A percentile compares a stretch with the other conserved stretches of the same genome.
Conservation (phyloP, 2,888 invertebrate genomes). For the Hyles lineata region DNA sequence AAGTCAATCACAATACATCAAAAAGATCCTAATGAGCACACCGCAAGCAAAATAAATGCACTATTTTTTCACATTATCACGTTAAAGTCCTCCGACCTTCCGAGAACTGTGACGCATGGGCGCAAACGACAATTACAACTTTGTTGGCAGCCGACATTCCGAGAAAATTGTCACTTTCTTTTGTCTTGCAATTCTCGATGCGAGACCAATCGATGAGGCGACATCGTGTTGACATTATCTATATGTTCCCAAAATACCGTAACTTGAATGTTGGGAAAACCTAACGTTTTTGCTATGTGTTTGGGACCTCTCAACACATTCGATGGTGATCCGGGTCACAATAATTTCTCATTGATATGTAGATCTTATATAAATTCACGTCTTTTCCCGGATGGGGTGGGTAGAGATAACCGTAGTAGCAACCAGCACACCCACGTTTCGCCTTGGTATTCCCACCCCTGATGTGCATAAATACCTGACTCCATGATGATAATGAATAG, state of each 20-base stretch:
- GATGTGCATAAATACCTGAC: too few relatives aligned
- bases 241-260: constrained; percentile 56
- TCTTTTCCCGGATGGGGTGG: too few relatives aligned
- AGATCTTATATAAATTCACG: too few relatives aligned
- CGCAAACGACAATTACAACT: constrained; percentile 66
- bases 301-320: not conserved
- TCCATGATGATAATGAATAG: too few relatives aligned
- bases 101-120: constrained; percentile 67
- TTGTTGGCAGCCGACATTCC: constrained; percentile 55
- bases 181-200: constrained; percentile 68
- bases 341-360: too few relatives aligned
- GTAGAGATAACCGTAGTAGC: too few relatives aligned
- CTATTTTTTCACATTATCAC: constrained; percentile 64
- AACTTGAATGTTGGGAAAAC: constrained; percentile 3
- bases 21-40: constrained; percentile 69
- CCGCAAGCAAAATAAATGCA: constrained; percentile 65
- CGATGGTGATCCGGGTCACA: not conserved
- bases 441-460: too few relatives aligned
- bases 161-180: constrained; percentile 62
- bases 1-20: constrained; percentile 32
- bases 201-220: constrained; percentile 66
- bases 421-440: too few relatives aligned
- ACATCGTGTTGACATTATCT: constrained; percentile 53
- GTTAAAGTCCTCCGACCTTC: constrained; percentile 72
- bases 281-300: constrained; percentile 5